A percentile compares a stretch with the other conserved stretches of the same genome.
These are phyloP conservation scores for Sinonovacula constricta DNA, from an alignment of 1,140 invertebrate species.

Conservation along the genomic window DNA sequence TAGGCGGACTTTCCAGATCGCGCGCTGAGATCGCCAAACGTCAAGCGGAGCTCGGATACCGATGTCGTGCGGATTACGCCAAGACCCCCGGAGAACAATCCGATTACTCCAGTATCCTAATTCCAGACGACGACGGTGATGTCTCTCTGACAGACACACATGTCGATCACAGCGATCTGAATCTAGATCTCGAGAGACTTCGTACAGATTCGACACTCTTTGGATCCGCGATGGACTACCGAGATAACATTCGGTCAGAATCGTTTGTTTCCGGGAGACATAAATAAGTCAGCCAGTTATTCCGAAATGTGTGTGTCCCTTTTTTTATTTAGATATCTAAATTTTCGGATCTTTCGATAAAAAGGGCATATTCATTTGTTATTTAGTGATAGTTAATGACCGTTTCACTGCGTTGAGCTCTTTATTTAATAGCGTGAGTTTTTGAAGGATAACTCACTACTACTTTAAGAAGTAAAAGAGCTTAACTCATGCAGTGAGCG, in stretches of 20 bases:
- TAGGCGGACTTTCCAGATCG: conserved; percentile 32
- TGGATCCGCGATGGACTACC: conserved; percentile 33
- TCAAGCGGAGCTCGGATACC: conserved; percentile 27
- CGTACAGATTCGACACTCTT: conserved; percentile 41
- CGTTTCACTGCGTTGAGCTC: too few relatives aligned
- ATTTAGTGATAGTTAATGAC: too few relatives aligned
- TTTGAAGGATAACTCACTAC: too few relatives aligned
- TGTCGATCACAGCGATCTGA: conserved; percentile 15
- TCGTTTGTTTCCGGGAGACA: conserved; percentile 39
- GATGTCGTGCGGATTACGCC: conserved; percentile 45
- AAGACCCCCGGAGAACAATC: conserved; percentile 33
- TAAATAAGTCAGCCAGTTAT: too few relatives aligned
- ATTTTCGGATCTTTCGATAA: too few relatives aligned
- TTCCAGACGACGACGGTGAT: conserved; percentile 45
- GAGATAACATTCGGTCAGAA: conserved; percentile 32
- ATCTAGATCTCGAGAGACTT: conserved; percentile 36
- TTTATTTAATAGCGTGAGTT: too few relatives aligned
- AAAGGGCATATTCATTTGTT: too few relatives aligned
- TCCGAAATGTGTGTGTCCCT: too few relatives aligned
- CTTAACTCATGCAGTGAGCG: too few relatives aligned
- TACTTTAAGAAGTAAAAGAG: too few relatives aligned
- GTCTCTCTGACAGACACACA: conserved; percentile 38
- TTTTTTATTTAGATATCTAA: too few relatives aligned
- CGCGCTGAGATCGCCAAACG: conserved; percentile 35
- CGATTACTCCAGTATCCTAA: conserved; percentile 46